Evolutionary conservation across 2,888 invertebrate genomes (phyloP).

Genomic region (Maniola hyperantus): DNA sequence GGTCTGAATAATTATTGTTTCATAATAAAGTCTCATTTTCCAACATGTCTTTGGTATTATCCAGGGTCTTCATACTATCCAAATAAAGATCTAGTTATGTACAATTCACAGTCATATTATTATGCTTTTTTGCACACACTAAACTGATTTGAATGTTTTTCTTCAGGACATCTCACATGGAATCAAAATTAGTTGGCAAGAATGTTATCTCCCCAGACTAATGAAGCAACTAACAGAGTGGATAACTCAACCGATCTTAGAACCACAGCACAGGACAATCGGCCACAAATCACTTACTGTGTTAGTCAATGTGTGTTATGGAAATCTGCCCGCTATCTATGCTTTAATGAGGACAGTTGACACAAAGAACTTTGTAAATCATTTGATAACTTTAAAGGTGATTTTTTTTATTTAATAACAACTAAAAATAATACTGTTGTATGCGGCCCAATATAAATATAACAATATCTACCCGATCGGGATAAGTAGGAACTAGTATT

Average conservation of each 20-base stretch:
- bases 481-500: no score
- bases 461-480: no score
- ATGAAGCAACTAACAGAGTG: constrained; percentile 86
- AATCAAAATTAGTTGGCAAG: constrained; percentile 90
- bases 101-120: not conserved
- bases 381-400: constrained; percentile 84
- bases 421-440: no score
- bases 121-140: not conserved
- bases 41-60: no score
- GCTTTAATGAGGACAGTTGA: constrained; percentile 88
- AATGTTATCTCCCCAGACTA: constrained; percentile 87
- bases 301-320: constrained; percentile 90
- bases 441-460: no score
- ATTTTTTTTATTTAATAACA: constrained; percentile 33
- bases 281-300: constrained; percentile 84
- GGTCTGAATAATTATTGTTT: not conserved
- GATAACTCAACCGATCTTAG: constrained; percentile 78
- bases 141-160: not conserved
- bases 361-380: constrained; percentile 85
- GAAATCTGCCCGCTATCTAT: constrained; percentile 89
- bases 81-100: no score
- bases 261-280: constrained; percentile 66
- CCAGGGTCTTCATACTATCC: no score
- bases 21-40: not conserved
- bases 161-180: constrained; percentile 89